Base-by-base conservation (phyloP, 2,888 invertebrate species). In the Cryptophagus acutangulus region DNA sequence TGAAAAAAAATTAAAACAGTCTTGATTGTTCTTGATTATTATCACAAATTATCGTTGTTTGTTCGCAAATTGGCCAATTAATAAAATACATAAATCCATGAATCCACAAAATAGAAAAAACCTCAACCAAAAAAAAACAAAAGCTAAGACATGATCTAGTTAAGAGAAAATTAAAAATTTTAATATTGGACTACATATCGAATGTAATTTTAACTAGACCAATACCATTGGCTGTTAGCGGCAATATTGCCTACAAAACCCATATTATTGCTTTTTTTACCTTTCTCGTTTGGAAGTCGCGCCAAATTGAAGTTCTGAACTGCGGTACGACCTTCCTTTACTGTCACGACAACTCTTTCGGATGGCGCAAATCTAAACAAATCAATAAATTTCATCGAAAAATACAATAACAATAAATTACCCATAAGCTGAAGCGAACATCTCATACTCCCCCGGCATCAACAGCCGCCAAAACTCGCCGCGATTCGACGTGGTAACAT, bases 401-500 rank as follows among this genome's bases (percentile, higher is more conserved):
- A 31, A 35, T n/a, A 33, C 10, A 14, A 25, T 16, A 2, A 17
- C 31, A 33, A 36, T 10, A 8, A 43, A 71, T 71, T 70, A 90
- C 87, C 88, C 87, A 62, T 77, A 75, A 35, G 87, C 87, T 24
- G 71, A 58, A 1, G 82, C 88, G 46, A 77, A 79, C 49, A 95
- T 72, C 17, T 76, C 76, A 66, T 96, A 97, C 2, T 74, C 74
- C 44, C 95, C 96, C 0, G 96, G 95, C 12, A 89, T 71, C 17
- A 99, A 73, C 34, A 99, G 72, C 43, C 99, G 76, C 96, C 97
- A 99, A 71, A 84, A 99, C 67, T 95, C 92, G 3, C 99, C 99
- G 13, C 78, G 73, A 28, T 75, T 73, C 0, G 89, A 87, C 0
- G 89, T 84, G 1, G 78, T 78, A 8, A 97, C 76, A 38, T 82